phyloP scores from a whole-genome alignment of 2,888 invertebrate species.

The Apotomis betuletana region DNA sequence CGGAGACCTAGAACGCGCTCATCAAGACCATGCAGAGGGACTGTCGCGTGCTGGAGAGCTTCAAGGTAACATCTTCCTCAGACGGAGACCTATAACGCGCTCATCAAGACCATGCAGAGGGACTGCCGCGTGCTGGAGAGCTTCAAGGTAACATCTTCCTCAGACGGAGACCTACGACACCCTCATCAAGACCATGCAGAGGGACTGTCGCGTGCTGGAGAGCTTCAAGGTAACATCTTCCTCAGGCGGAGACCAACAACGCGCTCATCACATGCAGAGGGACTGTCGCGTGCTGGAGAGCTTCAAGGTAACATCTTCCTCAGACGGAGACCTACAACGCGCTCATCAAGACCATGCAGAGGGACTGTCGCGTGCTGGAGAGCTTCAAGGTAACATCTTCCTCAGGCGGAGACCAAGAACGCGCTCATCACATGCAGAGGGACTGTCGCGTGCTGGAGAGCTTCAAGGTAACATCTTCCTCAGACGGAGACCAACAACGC shows the following conservation, averaged over 20 bases:
- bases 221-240: constrained; percentile 85
- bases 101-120: constrained; percentile 96
- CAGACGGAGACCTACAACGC: no score
- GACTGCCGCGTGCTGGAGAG: constrained; percentile 97
- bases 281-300: constrained; percentile 97
- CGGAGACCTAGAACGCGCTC: no score
- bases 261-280: constrained; percentile 96
- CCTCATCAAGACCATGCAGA: constrained; percentile 95
- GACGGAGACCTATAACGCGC: no score
- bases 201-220: constrained; percentile 97
- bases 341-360: constrained; percentile 95
- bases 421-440: constrained; percentile 96
- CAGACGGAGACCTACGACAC: no score
- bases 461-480: constrained; percentile 82
- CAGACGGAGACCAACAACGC: no score
- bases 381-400: constrained; percentile 85
- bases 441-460: constrained; percentile 97
- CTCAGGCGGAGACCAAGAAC: no score
- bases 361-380: constrained; percentile 97
- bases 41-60: constrained; percentile 95
- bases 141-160: constrained; percentile 82
- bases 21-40: constrained; percentile 98
- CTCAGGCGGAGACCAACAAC: no score
- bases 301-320: constrained; percentile 82
- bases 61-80: constrained; percentile 80